Base-by-base conservation (phyloP, 2,113 vertebrate genomes). In the Ictalurus punctatus region DNA sequence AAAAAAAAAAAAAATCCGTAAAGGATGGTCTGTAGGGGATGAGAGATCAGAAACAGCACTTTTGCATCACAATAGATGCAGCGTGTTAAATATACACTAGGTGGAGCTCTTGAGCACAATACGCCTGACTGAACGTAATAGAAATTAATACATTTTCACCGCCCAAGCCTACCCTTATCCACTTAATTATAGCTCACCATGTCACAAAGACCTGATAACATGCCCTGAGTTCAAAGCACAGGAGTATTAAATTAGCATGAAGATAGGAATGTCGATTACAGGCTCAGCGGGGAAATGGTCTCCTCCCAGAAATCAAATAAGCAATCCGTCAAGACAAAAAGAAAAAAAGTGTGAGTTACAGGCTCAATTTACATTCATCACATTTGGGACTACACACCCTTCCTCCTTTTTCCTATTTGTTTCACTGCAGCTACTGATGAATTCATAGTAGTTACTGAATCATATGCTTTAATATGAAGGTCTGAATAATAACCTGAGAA, bases 81-180 rank as follows among this genome's bases (percentile, higher is more conserved):
- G 30, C 0, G 4, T 12, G 52, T 81, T 7, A 40, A 56, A 48
- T 82, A 27, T 82, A 92, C 95, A 93, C 92, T 91, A 94, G 95
- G 93, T 93, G 95, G 93, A 92, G 92, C 82, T 34, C 86, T 81
- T 81, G 73, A 34, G 30, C 30, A n/a, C 25, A 34, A 17, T 19
- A 85, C 7, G 52, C 9, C n/a, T 59, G 37, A 48, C 52, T 40
- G 16, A 34, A 13, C 27, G 3, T 25, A 54, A 85, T 21, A 85
- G n/a, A 73, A 79, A 84, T 52, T 0, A 58, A 48, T 58, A 37
- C 19, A 87, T 84, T 80, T 87, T 80, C 34, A 56, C 30, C 34
- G 12, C 12, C 34, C 48, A 58, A n/a, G n/a, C 23, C 25, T n/a
- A 8, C 7, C 52, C 21, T 27, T 27, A 52, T 27, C 61, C 25